Evolutionary conservation across 64 coral and sea anemone species (phyloP).

Genomic region (Platygyra sinensis): DNA sequence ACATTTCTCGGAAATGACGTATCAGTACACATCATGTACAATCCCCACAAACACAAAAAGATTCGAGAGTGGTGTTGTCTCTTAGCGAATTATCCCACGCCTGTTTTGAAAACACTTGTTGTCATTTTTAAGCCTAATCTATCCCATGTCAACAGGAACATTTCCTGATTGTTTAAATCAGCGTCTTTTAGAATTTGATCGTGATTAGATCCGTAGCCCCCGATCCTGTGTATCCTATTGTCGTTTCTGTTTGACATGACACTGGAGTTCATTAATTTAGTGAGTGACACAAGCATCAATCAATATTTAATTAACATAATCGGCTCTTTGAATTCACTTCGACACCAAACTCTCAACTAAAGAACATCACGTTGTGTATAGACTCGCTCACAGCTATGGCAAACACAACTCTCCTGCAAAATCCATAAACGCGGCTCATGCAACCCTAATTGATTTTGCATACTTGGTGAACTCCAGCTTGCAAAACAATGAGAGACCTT

Average conservation of each 20-base stretch:
- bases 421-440: background rate
- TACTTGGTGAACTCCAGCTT: constrained; percentile 28
- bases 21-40: background rate
- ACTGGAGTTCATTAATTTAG: background rate
- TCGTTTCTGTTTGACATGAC: constrained; percentile 1
- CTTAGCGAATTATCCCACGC: constrained; percentile 3
- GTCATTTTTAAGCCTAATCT: constrained; percentile 3
- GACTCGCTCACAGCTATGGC: background rate
- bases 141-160: constrained; percentile 12
- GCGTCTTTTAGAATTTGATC: background rate
- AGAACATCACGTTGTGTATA: background rate
- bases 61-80: background rate
- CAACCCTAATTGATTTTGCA: constrained; percentile 31
- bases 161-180: background rate
- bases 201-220: constrained; percentile 9
- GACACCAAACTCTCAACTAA: background rate
- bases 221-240: background rate
- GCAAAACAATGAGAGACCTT: constrained; percentile 40
- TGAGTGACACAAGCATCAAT: constrained; percentile 22
- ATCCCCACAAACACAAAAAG: background rate
- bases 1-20: constrained; percentile 16
- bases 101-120: constrained; percentile 41
- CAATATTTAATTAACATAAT: constrained; percentile 55
- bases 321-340: background rate
- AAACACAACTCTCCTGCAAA: constrained; percentile 32